A percentile compares a stretch with the other conserved stretches of the same genome.
Evolutionary conservation across 1,140 invertebrate genomes (phyloP).

Genomic region (Paramacrobiotus metropolitanus): DNA sequence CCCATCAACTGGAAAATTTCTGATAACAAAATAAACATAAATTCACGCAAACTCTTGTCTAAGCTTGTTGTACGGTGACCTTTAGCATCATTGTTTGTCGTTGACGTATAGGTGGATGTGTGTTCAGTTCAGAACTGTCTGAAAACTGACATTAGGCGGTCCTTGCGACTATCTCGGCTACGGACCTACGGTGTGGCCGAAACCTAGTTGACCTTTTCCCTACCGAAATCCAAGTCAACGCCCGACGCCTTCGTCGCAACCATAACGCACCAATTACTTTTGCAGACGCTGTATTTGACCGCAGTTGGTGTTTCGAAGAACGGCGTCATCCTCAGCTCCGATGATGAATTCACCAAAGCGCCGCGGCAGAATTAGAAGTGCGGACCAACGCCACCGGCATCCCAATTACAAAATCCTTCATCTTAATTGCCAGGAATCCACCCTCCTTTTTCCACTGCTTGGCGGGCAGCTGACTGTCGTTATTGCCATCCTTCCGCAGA

Average conservation of each 20-base stretch:
- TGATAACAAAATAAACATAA: too few relatives aligned
- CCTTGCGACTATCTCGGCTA: neutral
- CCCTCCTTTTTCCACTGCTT: neutral
- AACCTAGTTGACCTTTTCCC: neutral
- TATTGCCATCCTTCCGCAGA: neutral
- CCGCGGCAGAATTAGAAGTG: neutral
- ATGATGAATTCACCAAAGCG: neutral
- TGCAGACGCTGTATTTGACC: neutral
- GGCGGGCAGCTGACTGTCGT: neutral
- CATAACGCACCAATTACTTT: neutral
- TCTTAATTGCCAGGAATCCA: neutral
- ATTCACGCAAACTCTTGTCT: too few relatives aligned
- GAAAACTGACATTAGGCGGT: neutral
- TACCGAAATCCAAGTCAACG: too few relatives aligned
- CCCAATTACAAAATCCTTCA: neutral
- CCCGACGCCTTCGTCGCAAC: too few relatives aligned
- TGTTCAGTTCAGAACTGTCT: neutral
- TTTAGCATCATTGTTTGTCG: too few relatives aligned
- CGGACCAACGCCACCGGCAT: neutral
- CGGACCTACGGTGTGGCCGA: neutral
- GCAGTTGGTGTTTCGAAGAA: neutral
- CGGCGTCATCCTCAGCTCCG: neutral
- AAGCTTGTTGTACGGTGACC: too few relatives aligned
- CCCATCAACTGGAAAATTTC: neutral
- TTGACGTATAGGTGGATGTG: too few relatives aligned